Conservation (phyloP, 2,888 invertebrate species). For the Iselma pallidipennis region DNA sequence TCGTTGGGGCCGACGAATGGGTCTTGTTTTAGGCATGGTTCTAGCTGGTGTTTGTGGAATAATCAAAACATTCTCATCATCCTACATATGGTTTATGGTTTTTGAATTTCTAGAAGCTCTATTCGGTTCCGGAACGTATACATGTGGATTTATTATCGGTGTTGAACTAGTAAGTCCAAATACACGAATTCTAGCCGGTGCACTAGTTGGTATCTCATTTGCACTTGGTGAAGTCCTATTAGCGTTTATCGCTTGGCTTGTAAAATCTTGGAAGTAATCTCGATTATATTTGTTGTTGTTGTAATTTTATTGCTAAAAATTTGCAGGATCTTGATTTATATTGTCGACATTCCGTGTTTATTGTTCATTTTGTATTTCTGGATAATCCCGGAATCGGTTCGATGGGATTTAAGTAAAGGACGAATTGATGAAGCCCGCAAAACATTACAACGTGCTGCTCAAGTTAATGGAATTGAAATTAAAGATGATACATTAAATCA, state of each 20-base stretch:
- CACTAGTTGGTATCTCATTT: constrained; percentile 71
- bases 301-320: neutral
- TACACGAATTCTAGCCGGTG: constrained; percentile 71
- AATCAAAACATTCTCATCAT: constrained; percentile 68
- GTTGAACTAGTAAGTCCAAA: constrained; percentile 78
- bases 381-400: constrained; percentile 71
- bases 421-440: constrained; percentile 61
- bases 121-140: constrained; percentile 71
- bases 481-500: constrained; percentile 47
- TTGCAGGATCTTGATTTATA: constrained; percentile 33
- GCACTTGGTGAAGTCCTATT: constrained; percentile 71
- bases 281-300: neutral
- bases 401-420: constrained; percentile 74
- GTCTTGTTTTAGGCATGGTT: constrained; percentile 62
- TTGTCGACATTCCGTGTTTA: constrained; percentile 69
- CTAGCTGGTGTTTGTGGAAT: constrained; percentile 69
- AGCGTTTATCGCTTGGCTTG: constrained; percentile 68
- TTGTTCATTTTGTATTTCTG: constrained; percentile 70
- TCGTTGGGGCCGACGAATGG: constrained; percentile 66
- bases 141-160: constrained; percentile 72
- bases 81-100: constrained; percentile 69
- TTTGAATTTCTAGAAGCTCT: constrained; percentile 75
- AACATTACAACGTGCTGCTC: constrained; percentile 66
- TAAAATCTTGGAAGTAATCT: constrained; percentile 70
- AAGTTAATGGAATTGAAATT: constrained; percentile 59